A percentile compares a stretch with the other conserved stretches of the same genome.
These are phyloP conservation scores for Petroica traversi DNA, from an alignment of 2,113 vertebrate genomes.

Conservation along the genomic window DNA sequence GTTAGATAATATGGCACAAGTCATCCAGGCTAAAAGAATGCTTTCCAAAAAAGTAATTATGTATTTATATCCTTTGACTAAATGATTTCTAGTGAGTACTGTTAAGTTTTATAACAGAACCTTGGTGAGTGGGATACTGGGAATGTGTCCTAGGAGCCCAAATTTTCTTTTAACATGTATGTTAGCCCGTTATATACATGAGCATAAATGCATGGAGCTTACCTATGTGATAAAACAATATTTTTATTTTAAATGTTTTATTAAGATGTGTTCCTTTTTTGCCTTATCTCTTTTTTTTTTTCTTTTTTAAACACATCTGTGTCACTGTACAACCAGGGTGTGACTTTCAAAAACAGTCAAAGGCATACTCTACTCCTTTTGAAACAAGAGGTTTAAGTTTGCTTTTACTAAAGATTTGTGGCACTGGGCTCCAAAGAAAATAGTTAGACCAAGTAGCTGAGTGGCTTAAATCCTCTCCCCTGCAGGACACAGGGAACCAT, in stretches of 20 bases:
- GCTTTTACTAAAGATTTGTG: neutral
- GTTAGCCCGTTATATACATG: neutral
- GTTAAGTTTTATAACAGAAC: neutral
- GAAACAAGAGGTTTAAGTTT: neutral
- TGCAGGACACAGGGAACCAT: neutral
- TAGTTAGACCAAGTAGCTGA: neutral
- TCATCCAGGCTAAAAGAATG: neutral
- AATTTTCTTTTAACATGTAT: neutral
- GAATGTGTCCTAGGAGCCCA: neutral
- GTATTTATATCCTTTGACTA: neutral
- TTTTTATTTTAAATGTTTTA: neutral
- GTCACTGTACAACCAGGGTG: neutral
- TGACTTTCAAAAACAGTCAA: neutral
- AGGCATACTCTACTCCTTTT: neutral
- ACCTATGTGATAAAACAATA: neutral
- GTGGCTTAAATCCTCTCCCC: neutral
- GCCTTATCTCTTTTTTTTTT: fast-evolving
- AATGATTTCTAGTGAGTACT: neutral
- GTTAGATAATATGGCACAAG: neutral
- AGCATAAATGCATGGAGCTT: neutral
- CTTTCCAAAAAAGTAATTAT: neutral
- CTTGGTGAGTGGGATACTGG: neutral
- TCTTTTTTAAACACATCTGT: neutral
- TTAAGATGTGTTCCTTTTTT: neutral
- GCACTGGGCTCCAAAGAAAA: neutral